Evolutionary conservation across 2,797 vertebrate genomes (phyloP), one percentile per base, ranked within the genome.

Genomic region (Spinus olivaceus): DNA sequence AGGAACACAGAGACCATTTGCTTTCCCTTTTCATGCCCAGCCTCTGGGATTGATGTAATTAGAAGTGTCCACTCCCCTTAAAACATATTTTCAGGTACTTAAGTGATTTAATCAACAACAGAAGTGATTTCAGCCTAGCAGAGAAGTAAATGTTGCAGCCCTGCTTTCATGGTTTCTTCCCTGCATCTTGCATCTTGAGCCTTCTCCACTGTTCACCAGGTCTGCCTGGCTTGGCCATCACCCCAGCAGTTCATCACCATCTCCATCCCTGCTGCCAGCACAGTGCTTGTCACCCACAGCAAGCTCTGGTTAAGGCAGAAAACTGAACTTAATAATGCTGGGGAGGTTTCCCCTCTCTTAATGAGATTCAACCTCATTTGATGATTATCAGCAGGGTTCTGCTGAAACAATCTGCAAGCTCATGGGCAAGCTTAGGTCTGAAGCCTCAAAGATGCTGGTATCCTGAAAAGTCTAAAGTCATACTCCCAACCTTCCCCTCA

Each of bases 71-170:
- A 74, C 76, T 79, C 50, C 59, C 56, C 61, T 73, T 69, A 81
- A 93, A 82, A 69, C 30, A 24, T 74, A 90, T 91, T 96, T 95
- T 73, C 85, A 93, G 72, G 80, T 90, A 69, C 88, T 87, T 94
- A 44, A 80, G 83, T 64, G 79, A 92, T 94, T 82, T 91, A 88
- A 93, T 96, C 66, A 92, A 85, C 80, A 90, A n/a, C 73, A 89
- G 50, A 93, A 93, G 57, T 82, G 23, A 86, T 90, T 93, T 92
- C 69, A 73, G 23, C 63, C 63, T 76, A 56, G 74, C 44, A 91
- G 85, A 64, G 69, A 63, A 72, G n/a, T 63, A 47, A 86, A 71
- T 11, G 51, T 53, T 51, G 44, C 44, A 33, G 73, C 23, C 10
- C 15, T 70, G 57, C 56, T 86, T 83, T 85, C 42, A n/a, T 20